Evolutionary conservation across 2,113 vertebrate genomes (phyloP).

Genomic region (Eretmochelys imbricata): DNA sequence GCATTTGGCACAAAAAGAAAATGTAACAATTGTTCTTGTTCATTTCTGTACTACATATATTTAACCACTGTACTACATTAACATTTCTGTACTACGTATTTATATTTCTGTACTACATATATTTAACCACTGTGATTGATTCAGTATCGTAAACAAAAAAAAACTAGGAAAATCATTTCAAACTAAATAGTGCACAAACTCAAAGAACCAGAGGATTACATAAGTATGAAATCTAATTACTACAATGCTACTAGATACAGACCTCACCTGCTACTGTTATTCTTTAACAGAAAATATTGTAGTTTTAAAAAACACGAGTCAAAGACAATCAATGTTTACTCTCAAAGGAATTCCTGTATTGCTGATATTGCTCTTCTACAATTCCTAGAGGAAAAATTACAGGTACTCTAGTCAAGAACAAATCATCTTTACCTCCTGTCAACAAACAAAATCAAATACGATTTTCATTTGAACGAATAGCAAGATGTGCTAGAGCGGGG

Average conservation of each 20-base stretch:
- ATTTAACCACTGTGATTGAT: rapidly evolving
- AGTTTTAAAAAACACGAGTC: not conserved
- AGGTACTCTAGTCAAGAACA: slow-evolving; percentile 49
- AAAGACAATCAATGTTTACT: slow-evolving; percentile 2
- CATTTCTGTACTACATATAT: rapidly evolving
- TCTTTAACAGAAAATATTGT: not conserved
- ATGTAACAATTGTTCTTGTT: not conserved
- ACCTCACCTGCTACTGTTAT: not conserved
- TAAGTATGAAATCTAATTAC: not conserved
- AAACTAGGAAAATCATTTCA: rapidly evolving
- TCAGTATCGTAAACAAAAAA: rapidly evolving
- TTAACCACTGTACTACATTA: too few relatives aligned
- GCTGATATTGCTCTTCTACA: not conserved
- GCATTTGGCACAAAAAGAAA: too few relatives aligned
- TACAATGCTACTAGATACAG: not conserved
- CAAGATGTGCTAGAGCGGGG: not conserved
- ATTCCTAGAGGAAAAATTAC: slow-evolving; percentile 51
- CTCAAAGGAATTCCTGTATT: slow-evolving; percentile 17
- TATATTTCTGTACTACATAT: rapidly evolving
- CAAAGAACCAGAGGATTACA: not conserved
- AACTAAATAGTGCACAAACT: not conserved
- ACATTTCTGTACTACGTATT: rapidly evolving
- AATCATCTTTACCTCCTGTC: not conserved
- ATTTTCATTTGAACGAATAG: not conserved
- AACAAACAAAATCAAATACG: slow-evolving; percentile 48